These are phyloP conservation scores for Schizothorax lantsangensis DNA, from an alignment of 2,797 vertebrate genomes.

Conservation along the genomic window DNA sequence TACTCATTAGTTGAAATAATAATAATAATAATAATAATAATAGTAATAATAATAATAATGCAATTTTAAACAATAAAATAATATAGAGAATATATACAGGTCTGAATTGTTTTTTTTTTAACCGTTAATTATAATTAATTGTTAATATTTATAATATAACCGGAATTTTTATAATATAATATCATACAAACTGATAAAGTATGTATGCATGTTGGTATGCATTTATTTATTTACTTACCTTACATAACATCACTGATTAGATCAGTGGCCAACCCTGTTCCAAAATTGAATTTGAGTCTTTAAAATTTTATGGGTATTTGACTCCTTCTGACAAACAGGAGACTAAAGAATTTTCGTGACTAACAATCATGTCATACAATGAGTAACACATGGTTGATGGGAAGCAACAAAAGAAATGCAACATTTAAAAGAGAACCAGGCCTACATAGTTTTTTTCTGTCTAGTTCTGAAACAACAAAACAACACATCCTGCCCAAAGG, in stretches of 20 bases:
- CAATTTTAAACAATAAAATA: too few relatives aligned
- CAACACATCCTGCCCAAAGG: not conserved
- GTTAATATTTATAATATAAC: not conserved
- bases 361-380: constrained; percentile 7
- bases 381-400: constrained; percentile 7
- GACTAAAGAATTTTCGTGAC: not conserved
- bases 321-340: not conserved
- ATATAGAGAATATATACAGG: too few relatives aligned
- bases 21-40: too few relatives aligned
- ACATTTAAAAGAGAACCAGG: not conserved
- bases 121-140: not conserved
- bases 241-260: not conserved
- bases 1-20: too few relatives aligned
- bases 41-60: not conserved
- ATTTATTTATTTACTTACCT: too few relatives aligned
- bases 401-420: constrained; percentile 26
- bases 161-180: not conserved
- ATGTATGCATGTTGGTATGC: not conserved
- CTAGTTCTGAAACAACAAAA: not conserved
- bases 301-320: constrained; percentile 8
- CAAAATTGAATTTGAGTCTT: constrained; percentile 14
- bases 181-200: not conserved
- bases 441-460: not conserved
- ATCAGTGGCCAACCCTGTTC: not conserved
- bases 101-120: not conserved